phyloP scores from a whole-genome alignment of 2,113 vertebrate species.

The Microcebus jonahi region DNA sequence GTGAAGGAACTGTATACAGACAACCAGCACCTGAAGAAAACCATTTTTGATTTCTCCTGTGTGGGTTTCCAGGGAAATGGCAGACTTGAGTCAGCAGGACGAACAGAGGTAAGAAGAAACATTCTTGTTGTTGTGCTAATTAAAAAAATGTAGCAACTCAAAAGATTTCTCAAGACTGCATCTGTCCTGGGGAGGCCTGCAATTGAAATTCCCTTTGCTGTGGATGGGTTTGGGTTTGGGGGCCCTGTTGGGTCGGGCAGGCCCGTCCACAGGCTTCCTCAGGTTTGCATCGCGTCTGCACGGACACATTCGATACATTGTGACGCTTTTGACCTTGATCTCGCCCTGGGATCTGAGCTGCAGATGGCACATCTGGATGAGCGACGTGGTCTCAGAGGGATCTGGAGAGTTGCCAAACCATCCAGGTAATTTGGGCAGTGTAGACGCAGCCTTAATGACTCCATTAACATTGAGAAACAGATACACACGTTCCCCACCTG shows the following conservation, averaged over 20 bases:
- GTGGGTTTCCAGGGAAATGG: constrained; percentile 68
- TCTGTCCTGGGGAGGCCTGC: neutral
- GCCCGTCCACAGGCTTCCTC: neutral
- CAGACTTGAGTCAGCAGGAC: constrained; percentile 58
- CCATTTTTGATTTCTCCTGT: constrained; percentile 74
- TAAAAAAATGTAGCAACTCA: neutral
- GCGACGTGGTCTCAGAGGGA: neutral
- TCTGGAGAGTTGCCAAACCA: neutral
- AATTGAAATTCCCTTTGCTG: neutral
- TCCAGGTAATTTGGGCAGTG: neutral
- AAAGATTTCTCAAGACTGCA: neutral
- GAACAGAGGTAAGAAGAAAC: constrained; percentile 79
- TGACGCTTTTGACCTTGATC: neutral
- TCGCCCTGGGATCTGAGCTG: neutral
- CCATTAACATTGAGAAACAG: neutral
- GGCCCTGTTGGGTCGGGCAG: neutral
- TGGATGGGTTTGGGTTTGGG: neutral
- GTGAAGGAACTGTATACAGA: constrained; percentile 86
- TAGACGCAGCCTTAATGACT: neutral
- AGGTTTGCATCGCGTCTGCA: neutral
- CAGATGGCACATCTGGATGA: neutral
- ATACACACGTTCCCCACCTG: rapidly evolving
- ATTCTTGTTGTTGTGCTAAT: neutral
- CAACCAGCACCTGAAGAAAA: constrained; percentile 87
- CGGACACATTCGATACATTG: rapidly evolving